Evolutionary conservation across 2,113 vertebrate species (phyloP).

Genomic region (Brienomyrus longianalis): DNA sequence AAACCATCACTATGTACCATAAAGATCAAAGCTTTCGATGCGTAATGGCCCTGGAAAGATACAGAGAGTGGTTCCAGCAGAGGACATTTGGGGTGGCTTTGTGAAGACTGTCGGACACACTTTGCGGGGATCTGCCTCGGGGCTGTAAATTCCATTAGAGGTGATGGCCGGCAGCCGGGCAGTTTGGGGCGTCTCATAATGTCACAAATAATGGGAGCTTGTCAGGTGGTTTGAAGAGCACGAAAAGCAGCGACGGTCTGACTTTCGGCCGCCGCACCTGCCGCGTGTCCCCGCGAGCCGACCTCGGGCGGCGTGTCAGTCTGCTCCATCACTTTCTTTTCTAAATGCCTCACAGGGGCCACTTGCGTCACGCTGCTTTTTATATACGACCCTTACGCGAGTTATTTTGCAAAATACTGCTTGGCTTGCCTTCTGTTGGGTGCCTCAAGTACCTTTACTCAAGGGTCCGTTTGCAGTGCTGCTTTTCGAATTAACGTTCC

Average conservation of each 20-base stretch:
- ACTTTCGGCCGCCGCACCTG: not conserved
- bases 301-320: not conserved
- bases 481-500: too few species aligned
- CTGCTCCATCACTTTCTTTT: not conserved
- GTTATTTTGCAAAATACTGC: not conserved
- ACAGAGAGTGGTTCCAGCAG: not conserved
- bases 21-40: not conserved
- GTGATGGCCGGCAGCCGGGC: not conserved
- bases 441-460: not conserved
- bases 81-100: not conserved
- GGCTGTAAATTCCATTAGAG: slow-evolving; percentile 1
- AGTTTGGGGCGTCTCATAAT: not conserved
- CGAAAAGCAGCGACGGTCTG: not conserved
- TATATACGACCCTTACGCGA: not conserved
- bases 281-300: not conserved
- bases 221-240: not conserved
- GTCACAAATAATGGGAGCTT: not conserved
- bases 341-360: not conserved
- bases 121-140: not conserved
- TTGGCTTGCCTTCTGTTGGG: not conserved
- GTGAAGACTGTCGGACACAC: not conserved
- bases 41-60: not conserved
- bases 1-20: not conserved
- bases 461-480: not conserved
- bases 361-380: not conserved